A percentile compares a stretch with the other conserved stretches of the same genome.
These are phyloP conservation scores for Latrodectus elegans DNA, from an alignment of 2,888 invertebrate species.

Conservation along the genomic window DNA sequence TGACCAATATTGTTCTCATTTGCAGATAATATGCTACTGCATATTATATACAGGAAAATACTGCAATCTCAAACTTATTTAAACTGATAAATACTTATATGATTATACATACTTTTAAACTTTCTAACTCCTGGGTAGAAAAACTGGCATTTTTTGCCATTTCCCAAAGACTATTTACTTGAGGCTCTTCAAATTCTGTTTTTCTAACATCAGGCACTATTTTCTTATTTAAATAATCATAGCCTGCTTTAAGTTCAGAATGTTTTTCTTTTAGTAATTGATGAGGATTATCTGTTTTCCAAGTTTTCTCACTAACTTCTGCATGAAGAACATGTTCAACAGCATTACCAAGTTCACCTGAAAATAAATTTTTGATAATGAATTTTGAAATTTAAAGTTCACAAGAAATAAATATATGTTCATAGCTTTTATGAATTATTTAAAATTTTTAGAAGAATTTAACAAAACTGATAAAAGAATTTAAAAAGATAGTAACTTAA, in stretches of 20 bases:
- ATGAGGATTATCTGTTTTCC: slow-evolving; percentile 61
- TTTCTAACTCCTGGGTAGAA: slow-evolving; percentile 85
- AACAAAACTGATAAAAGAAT: no score
- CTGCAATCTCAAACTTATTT: no score
- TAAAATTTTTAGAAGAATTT: no score
- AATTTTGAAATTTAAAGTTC: no score
- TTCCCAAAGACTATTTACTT: slow-evolving; percentile 91
- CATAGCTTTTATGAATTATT: no score
- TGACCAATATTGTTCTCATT: no score
- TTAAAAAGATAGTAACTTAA: no score
- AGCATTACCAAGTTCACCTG: slow-evolving; percentile 46
- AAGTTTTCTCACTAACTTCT: slow-evolving; percentile 55
- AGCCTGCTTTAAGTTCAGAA: slow-evolving; percentile 84
- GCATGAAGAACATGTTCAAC: slow-evolving; percentile 66
- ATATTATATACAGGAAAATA: no score
- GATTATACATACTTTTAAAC: slow-evolving; percentile 81
- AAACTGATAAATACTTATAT: no score
- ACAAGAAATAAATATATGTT: no score
- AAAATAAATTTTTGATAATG: neutral
- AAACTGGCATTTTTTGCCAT: slow-evolving; percentile 87
- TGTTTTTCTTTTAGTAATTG: slow-evolving; percentile 78
- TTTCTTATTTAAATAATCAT: slow-evolving; percentile 84
- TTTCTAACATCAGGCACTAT: slow-evolving; percentile 86
- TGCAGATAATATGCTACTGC: no score
- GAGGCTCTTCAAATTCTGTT: slow-evolving; percentile 91